Evolutionary conservation across 2,888 invertebrate genomes (phyloP), one percentile per base, ranked within the genome.

Genomic region (Cantharis flavilabris): DNA sequence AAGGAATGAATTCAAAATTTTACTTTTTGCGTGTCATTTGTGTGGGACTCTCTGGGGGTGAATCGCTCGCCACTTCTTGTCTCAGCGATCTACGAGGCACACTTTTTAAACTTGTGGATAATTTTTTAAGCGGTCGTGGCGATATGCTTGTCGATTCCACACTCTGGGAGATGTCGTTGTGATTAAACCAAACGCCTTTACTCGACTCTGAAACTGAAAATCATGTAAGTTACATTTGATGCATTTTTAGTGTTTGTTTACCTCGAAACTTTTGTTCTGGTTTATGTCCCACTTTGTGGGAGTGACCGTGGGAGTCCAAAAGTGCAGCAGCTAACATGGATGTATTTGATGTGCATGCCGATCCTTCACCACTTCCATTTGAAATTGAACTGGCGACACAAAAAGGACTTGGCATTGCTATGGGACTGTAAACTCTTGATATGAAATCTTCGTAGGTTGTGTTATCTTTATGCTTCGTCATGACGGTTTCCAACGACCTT

Each of bases 381-480:
- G 78, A 79, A 16, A 81, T 77, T 9, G 76, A 77, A 71, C 83
- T 83, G 30, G 84, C 83, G 9, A 81, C 80, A 77, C 85, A 86
- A 80, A 86, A 91, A 1, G 90, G 90, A 83, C 90, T 90, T 3
- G 90, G 86, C n/a, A 90, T 89, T 76, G 91, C 91, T 79, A 92
- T 90, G 0, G 94, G 94, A 79, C 92, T 92, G 85, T 93, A 94
- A 75, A 94, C 92, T 83, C 93, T 91, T 13, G 93, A 91, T 75
- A 93, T 92, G 88, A 96, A 98, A 81, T 94, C 94, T 89, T 98
- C 98, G 90, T 97, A 98, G 73, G 97, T 97, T 80, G 95, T 93
- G 77, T 93, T 93, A 87, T 94, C 94, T 87, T 96, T 95, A 89
- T 98, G 96, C 83, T 95, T 93, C 78, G 92, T 91, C 75, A 97